These are phyloP conservation scores for Cossypha niveicapilla DNA, from an alignment of 2,797 vertebrate species.

Conservation along the genomic window DNA sequence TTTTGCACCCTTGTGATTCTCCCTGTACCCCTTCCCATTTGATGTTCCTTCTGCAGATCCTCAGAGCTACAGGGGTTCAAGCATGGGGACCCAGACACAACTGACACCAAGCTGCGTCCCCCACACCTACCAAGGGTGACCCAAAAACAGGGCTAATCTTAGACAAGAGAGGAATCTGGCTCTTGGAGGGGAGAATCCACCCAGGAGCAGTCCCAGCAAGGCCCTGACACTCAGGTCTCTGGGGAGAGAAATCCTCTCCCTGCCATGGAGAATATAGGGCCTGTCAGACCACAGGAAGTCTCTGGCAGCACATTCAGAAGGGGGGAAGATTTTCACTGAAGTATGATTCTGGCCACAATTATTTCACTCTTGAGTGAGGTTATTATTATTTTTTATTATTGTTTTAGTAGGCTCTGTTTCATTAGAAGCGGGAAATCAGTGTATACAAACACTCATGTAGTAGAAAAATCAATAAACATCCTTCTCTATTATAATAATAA, in stretches of 20 bases:
- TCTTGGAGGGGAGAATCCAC: background rate
- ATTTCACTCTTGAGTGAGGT: background rate
- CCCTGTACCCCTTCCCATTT: background rate
- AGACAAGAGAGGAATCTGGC: background rate
- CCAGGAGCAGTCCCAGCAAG: background rate
- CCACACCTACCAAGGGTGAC: background rate
- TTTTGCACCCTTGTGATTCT: rapidly evolving
- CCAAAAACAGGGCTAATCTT: background rate
- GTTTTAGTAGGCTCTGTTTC: constrained; percentile 10
- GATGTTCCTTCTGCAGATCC: background rate
- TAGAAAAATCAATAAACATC: constrained; percentile 18
- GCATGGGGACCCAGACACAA: rapidly evolving
- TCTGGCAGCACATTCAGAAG: background rate
- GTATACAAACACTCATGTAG: constrained; percentile 17
- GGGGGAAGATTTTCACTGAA: background rate
- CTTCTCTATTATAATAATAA: constrained; percentile 2
- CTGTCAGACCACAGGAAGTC: background rate
- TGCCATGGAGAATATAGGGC: background rate
- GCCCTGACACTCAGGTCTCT: background rate
- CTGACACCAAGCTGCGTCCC: background rate
- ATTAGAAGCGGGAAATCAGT: background rate
- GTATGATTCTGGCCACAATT: background rate
- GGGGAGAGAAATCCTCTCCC: background rate
- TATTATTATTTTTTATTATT: constrained; percentile 3
- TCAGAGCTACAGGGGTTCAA: background rate